Conservation (phyloP, 2,113 vertebrate species). For the Dasypus novemcinctus region DNA sequence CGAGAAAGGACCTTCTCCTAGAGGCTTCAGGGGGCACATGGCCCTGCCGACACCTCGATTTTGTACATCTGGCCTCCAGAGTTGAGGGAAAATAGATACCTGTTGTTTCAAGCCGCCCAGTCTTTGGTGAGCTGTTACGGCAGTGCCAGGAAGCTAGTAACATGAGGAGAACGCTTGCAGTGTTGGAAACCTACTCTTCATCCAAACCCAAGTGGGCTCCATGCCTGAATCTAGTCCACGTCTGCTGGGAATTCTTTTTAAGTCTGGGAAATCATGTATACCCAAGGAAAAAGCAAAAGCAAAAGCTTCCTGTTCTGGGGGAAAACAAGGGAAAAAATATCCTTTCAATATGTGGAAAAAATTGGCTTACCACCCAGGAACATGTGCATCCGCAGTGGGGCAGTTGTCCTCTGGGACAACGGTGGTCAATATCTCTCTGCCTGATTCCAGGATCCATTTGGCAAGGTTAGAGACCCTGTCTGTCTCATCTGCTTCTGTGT, state of each 20-base stretch:
- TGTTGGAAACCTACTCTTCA: background rate
- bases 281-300: background rate
- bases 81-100: no score
- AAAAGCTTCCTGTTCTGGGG: background rate
- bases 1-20: no score
- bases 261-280: background rate
- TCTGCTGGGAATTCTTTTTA: background rate
- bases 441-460: background rate
- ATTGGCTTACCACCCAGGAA: fast-evolving
- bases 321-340: background rate
- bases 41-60: no score
- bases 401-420: fast-evolving
- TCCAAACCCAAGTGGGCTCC: background rate
- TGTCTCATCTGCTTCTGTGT: background rate
- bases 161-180: background rate
- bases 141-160: no score
- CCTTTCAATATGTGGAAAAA: background rate
- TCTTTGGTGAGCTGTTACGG: no score
- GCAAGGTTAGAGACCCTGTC: fast-evolving
- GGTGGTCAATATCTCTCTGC: fast-evolving
- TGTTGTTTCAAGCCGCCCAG: no score
- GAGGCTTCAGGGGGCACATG: no score
- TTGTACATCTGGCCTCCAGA: no score
- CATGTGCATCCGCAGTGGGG: fast-evolving
- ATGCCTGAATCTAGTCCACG: fast-evolving